These are phyloP conservation scores for Burhinus oedicnemus DNA, from an alignment of 2,113 vertebrate genomes.

Conservation along the genomic window DNA sequence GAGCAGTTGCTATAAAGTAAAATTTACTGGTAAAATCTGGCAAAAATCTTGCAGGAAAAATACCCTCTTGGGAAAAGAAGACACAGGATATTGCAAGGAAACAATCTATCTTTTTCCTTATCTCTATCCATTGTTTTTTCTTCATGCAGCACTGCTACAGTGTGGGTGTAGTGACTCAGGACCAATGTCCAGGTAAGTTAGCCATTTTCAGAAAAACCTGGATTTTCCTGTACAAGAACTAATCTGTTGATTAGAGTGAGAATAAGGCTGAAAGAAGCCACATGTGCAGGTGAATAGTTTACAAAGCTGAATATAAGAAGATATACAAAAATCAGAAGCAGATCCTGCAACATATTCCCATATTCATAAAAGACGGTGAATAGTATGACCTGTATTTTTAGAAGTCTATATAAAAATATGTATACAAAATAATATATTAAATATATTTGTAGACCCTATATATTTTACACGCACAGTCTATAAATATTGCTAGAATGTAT, in stretches of 20 bases:
- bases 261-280: background rate
- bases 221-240: background rate
- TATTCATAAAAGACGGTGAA: background rate
- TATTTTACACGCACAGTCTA: background rate
- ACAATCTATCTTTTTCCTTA: background rate
- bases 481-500: background rate
- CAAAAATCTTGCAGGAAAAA: background rate
- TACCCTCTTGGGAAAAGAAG: background rate
- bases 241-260: background rate
- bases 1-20: background rate
- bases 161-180: background rate
- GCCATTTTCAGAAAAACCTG: background rate
- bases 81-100: background rate
- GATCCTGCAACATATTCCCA: background rate
- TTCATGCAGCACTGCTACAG: background rate
- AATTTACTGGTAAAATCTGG: background rate
- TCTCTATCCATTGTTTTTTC: background rate
- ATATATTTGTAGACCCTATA: background rate
- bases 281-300: fast-evolving
- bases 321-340: background rate
- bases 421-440: background rate
- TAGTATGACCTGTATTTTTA: background rate
- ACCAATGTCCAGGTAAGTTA: background rate
- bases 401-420: fast-evolving
- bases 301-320: background rate